Evolutionary conservation across 2,113 vertebrate species (phyloP).

Genomic region (Erythrolamprus reginae): DNA sequence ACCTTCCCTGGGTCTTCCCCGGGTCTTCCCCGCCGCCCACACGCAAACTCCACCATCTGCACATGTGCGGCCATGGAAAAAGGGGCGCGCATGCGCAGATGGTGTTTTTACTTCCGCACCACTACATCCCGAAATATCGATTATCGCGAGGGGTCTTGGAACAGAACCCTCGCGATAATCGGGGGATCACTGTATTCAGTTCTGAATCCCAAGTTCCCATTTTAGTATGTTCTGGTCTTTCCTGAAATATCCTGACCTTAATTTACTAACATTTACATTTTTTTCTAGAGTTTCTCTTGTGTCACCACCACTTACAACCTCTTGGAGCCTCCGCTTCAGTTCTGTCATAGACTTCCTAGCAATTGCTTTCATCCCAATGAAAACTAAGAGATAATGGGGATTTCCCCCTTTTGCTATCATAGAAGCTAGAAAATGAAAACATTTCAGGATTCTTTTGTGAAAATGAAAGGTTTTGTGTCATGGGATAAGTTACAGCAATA

Average conservation of each 20-base stretch:
- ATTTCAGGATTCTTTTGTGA: background rate
- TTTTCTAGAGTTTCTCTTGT: background rate
- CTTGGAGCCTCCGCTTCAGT: background rate
- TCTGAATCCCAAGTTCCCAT: background rate
- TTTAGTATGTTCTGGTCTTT: background rate
- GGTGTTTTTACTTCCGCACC: too few species aligned
- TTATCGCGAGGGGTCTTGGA: too few species aligned
- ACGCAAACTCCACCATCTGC: too few species aligned
- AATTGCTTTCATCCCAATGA: background rate
- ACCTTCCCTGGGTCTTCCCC: too few species aligned
- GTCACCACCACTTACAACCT: background rate
- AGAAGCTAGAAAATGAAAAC: background rate
- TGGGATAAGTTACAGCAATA: background rate
- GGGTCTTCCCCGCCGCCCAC: too few species aligned
- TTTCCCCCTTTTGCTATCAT: background rate
- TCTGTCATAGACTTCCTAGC: background rate
- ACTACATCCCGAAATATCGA: too few species aligned
- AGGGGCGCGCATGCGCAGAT: too few species aligned
- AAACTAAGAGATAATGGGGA: background rate
- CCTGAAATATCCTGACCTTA: background rate
- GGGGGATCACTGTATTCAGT: too few species aligned
- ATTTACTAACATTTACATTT: background rate
- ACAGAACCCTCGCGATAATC: too few species aligned
- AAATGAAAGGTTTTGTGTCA: background rate
- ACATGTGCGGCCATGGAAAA: too few species aligned